A percentile compares a stretch with the other conserved stretches of the same genome.
phyloP scores from a whole-genome alignment of 2,888 invertebrate genomes.

The Cloeon dipterum region DNA sequence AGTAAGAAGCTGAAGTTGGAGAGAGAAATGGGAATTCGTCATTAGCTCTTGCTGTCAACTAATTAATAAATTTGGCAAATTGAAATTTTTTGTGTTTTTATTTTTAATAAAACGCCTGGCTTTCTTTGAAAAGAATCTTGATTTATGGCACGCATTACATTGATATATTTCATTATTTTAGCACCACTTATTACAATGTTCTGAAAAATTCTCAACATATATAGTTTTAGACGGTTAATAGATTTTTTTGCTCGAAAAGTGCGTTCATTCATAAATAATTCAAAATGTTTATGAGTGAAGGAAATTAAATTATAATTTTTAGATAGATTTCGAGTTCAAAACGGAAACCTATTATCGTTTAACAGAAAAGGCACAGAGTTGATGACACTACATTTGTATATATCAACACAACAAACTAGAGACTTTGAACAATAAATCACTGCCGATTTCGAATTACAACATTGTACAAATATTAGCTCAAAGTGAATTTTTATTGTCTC shows the following conservation, averaged over 20 bases:
- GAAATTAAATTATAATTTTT: not conserved
- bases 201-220: not conserved
- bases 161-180: not conserved
- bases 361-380: too few species aligned
- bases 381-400: too few species aligned
- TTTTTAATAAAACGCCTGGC: too few species aligned
- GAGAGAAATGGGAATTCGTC: too few species aligned
- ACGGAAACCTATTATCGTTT: too few species aligned
- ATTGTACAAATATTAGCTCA: not conserved
- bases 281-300: not conserved
- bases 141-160: not conserved
- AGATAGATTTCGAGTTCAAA: constrained; percentile 1
- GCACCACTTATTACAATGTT: not conserved
- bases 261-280: not conserved
- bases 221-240: not conserved
- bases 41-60: too few species aligned
- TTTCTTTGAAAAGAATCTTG: not conserved
- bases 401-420: too few species aligned
- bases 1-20: too few species aligned
- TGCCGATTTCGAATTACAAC: too few species aligned
- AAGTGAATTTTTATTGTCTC: not conserved
- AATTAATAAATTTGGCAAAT: too few species aligned
- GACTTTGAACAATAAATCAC: too few species aligned
- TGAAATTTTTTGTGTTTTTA: too few species aligned
- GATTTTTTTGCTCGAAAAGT: not conserved